Evolutionary conservation across 2,888 invertebrate species (phyloP), one percentile per base, ranked within the genome.

Genomic region (Neoascia interrupta): DNA sequence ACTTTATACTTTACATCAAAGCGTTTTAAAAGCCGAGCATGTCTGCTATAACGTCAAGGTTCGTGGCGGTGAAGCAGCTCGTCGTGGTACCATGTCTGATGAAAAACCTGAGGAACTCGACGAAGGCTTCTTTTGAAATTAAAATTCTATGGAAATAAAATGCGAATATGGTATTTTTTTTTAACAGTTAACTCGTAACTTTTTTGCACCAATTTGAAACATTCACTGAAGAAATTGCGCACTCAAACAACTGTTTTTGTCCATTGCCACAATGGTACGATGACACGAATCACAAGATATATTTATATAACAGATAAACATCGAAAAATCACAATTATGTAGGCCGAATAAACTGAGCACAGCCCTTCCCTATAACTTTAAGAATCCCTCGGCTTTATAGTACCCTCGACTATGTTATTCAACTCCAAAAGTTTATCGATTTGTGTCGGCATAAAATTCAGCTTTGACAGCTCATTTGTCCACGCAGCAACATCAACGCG

Each of bases 401-500:
- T 92, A 82, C 92, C 91, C 82, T 92, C 92, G 51, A 93, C 92
- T 84, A 93, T 90, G 81, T 89, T 89, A 81, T 91, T 89, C 82
- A 94, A 88, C 80, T 93, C 92, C 56, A 89, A 86, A 81, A 93
- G 89, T 84, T 92, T 91, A 37, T 91, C 90, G 73, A 94, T 90
- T 85, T 90, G 90, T 81, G 90, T 86, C 84, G 91, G 89, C 86
- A 91, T 87, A 61, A 93, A 88, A 43, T 89, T 88, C 16, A 93
- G 86, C n/a, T 90, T 89, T 63, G 90, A 89, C 23, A 93, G 90
- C 85, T 92, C 92, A 81, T 91, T 89, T 11, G 92, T 91, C 88
- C 95, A 97, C 81, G 92, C 91, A 39, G 91, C 90, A 0, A 97
- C 95, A 89, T 98, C 98, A 15, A 97, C 92, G 82, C 94, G 93